A percentile compares a stretch with the other conserved stretches of the same genome.
phyloP scores from a whole-genome alignment of 2,797 vertebrate species.

The Siniperca obscura region DNA sequence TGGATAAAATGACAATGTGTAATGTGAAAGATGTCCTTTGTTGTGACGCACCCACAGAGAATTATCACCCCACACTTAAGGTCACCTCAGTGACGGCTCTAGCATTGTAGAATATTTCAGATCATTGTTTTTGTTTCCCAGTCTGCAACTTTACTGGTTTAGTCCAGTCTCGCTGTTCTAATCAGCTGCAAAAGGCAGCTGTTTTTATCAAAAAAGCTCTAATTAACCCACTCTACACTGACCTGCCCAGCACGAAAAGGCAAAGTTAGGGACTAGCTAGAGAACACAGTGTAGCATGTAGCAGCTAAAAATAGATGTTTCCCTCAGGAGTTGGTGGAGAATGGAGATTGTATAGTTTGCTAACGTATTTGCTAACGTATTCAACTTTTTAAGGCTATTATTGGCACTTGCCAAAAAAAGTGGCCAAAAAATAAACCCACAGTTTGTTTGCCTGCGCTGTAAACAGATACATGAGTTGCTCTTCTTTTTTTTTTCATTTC shows the following conservation, averaged over 20 bases:
- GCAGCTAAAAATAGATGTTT: background rate
- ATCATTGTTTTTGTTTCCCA: too few relatives aligned
- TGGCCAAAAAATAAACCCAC: background rate
- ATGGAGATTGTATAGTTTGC: background rate
- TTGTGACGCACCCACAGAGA: background rate
- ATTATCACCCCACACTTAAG: background rate
- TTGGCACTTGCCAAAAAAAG: too few relatives aligned
- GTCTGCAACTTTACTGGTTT: background rate
- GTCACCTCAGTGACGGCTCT: background rate
- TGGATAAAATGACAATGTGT: background rate
- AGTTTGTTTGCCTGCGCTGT: background rate
- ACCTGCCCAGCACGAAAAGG: background rate
- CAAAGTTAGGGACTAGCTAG: background rate
- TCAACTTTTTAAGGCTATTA: background rate
- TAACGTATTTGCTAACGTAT: background rate
- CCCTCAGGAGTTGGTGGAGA: background rate
- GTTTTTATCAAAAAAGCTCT: background rate
- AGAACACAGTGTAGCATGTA: background rate
- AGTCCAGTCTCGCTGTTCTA: background rate
- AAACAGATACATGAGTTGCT: background rate
- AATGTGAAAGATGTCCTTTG: background rate
- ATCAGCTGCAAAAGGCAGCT: background rate
- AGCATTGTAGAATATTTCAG: background rate
- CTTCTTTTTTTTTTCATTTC: background rate
- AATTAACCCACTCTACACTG: background rate